Percentiles rank a stretch among this genome's conserved stretches.
These are phyloP conservation scores for Lutjanus argentimaculatus DNA, from an alignment of 2,797 vertebrate species.

Conservation along the genomic window DNA sequence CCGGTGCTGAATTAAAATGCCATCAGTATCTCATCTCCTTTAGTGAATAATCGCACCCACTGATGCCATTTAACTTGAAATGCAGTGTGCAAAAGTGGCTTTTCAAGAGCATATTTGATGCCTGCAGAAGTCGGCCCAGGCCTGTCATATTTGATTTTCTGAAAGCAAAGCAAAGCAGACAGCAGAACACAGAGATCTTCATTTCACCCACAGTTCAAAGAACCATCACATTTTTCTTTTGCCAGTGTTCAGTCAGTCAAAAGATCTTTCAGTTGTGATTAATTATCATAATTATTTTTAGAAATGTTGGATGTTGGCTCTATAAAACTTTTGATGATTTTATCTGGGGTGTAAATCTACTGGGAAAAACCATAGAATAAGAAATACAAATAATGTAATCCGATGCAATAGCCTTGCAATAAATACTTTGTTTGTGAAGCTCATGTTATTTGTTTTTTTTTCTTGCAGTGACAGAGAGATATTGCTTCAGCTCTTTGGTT, in stretches of 20 bases:
- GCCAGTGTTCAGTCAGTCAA: slow-evolving; percentile 4
- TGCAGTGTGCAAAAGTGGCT: slow-evolving; percentile 20
- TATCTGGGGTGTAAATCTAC: not conserved
- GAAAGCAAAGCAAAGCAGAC: slow-evolving; percentile 32
- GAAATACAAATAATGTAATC: slow-evolving; percentile 11
- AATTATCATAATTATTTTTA: slow-evolving; percentile 20
- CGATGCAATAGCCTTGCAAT: slow-evolving; percentile 6
- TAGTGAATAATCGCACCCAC: slow-evolving; percentile 27
- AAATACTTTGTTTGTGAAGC: slow-evolving; percentile 10
- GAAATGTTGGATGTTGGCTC: slow-evolving; percentile 1
- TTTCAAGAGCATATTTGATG: slow-evolving; percentile 46
- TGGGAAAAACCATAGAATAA: not conserved
- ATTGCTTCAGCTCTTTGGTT: not conserved
- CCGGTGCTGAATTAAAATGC: slow-evolving; percentile 21
- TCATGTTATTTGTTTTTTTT: not conserved
- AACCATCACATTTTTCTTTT: not conserved
- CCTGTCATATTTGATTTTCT: slow-evolving; percentile 36
- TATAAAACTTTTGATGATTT: not conserved
- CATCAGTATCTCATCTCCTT: slow-evolving; percentile 12
- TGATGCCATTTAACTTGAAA: slow-evolving; percentile 24
- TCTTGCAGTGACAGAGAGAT: not conserved
- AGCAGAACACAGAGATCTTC: slow-evolving; percentile 31
- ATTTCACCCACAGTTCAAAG: slow-evolving; percentile 32
- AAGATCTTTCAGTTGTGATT: slow-evolving; percentile 17
- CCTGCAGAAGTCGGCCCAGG: slow-evolving; percentile 6